A percentile compares a stretch with the other conserved stretches of the same genome.
Conservation (phyloP, 1,140 invertebrate species). For the Drosophila persimilis region DNA sequence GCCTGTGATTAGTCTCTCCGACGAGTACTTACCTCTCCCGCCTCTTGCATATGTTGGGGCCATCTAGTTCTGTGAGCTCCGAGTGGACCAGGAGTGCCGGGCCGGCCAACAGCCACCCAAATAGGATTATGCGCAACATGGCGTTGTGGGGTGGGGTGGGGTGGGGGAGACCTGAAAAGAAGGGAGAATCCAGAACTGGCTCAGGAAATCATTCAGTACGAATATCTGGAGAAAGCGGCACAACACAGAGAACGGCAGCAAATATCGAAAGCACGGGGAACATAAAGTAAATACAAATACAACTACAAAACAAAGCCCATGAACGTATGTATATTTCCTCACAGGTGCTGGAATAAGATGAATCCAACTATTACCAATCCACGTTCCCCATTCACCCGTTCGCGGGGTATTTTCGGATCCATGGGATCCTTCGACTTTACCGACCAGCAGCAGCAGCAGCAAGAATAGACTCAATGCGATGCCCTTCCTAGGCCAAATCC, state of each 20-base stretch:
- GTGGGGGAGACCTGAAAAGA: constrained; percentile 39
- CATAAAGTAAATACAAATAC: neutral
- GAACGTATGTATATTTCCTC: no score
- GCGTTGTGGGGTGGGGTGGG: neutral
- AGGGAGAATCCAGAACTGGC: constrained; percentile 3
- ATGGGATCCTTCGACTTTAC: constrained; percentile 36
- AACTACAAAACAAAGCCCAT: no score
- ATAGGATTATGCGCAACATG: constrained; percentile 36
- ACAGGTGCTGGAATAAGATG: neutral
- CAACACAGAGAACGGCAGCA: constrained; percentile 41
- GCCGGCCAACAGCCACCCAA: constrained; percentile 30
- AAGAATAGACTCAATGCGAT: constrained; percentile 42
- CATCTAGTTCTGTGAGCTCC: constrained; percentile 62
- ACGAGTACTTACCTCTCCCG: constrained; percentile 58
- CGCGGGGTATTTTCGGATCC: constrained; percentile 29
- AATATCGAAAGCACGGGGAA: constrained; percentile 14
- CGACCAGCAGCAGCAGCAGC: constrained; percentile 36
- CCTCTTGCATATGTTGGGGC: constrained; percentile 75
- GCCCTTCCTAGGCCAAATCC: constrained; percentile 42
- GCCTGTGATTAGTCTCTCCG: no score
- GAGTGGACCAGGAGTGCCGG: constrained; percentile 21
- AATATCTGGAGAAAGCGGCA: no score
- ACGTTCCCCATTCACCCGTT: constrained; percentile 52
- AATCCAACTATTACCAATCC: constrained; percentile 51
- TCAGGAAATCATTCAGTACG: constrained; percentile 28